These are phyloP conservation scores for Oreonectes daqikongensis DNA, from an alignment of 2,797 vertebrate species.

Conservation along the genomic window DNA sequence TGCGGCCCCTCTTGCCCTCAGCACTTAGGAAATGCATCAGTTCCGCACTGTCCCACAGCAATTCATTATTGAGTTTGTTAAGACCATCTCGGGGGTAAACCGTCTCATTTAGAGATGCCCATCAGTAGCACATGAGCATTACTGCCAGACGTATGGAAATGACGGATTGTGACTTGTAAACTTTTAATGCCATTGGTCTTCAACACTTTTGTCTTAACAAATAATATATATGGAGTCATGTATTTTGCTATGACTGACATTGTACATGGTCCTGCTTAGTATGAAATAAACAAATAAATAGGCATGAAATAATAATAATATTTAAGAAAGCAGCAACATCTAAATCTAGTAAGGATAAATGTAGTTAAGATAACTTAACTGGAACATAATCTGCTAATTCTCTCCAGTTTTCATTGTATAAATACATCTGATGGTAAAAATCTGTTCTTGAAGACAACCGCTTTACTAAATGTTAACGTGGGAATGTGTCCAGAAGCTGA, in stretches of 20 bases:
- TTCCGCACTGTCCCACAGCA: conserved; percentile 13
- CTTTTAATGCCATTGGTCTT: not conserved
- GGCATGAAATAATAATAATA: not conserved
- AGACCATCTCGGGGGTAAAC: conserved; percentile 3
- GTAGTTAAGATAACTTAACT: no score
- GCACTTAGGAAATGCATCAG: conserved; percentile 31
- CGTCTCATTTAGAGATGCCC: conserved; percentile 3
- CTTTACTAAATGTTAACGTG: not conserved
- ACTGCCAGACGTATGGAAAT: not conserved
- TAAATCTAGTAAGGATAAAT: no score
- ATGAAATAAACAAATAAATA: not conserved
- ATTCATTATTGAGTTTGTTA: conserved; percentile 14
- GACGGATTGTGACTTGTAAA: not conserved
- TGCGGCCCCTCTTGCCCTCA: not conserved
- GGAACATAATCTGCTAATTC: no score
- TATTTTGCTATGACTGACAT: not conserved
- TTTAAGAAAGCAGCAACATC: no score
- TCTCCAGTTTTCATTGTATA: not conserved
- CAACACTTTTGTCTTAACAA: not conserved
- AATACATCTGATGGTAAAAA: not conserved
- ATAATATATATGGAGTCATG: not conserved
- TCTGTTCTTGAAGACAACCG: not conserved
- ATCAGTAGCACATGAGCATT: not conserved
- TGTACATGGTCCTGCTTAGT: not conserved
- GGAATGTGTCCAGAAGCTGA: conserved; percentile 19